phyloP scores from a whole-genome alignment of 2,888 invertebrate species.

The Hypselothyrea guttata region DNA sequence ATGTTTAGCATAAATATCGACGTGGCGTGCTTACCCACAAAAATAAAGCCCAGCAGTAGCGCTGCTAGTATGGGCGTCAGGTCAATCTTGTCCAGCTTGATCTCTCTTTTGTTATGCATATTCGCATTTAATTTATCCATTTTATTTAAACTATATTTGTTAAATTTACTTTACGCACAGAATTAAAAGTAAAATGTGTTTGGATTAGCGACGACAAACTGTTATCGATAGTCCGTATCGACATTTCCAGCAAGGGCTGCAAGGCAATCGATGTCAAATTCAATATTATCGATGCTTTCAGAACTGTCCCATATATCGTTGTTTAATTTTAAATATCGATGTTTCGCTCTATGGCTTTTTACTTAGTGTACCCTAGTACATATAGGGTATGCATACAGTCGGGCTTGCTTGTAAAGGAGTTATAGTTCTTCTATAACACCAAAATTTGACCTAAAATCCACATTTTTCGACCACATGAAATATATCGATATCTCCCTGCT shows the following conservation, averaged over 20 bases:
- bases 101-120: conserved; percentile 50
- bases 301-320: too few relatives aligned
- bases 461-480: too few relatives aligned
- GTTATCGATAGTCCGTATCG: background rate
- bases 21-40: conserved; percentile 74
- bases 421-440: too few relatives aligned
- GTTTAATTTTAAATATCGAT: too few relatives aligned
- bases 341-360: too few relatives aligned
- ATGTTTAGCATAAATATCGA: conserved; percentile 14
- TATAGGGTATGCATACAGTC: too few relatives aligned
- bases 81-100: conserved; percentile 68
- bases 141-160: conserved; percentile 17
- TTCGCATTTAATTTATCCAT: conserved; percentile 78
- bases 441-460: too few relatives aligned
- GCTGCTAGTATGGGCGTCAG: conserved; percentile 74
- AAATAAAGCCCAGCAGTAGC: conserved; percentile 72
- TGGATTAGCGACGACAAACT: conserved; percentile 12
- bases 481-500: too few relatives aligned
- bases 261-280: background rate
- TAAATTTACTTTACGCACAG: conserved; percentile 17
- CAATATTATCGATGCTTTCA: too few relatives aligned
- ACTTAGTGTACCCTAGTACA: too few relatives aligned
- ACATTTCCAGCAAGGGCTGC: too few relatives aligned
- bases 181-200: conserved; percentile 38
- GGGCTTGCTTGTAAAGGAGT: too few relatives aligned